Base-by-base conservation (phyloP, 2,888 invertebrate species). In the Tridacna crocea region DNA sequence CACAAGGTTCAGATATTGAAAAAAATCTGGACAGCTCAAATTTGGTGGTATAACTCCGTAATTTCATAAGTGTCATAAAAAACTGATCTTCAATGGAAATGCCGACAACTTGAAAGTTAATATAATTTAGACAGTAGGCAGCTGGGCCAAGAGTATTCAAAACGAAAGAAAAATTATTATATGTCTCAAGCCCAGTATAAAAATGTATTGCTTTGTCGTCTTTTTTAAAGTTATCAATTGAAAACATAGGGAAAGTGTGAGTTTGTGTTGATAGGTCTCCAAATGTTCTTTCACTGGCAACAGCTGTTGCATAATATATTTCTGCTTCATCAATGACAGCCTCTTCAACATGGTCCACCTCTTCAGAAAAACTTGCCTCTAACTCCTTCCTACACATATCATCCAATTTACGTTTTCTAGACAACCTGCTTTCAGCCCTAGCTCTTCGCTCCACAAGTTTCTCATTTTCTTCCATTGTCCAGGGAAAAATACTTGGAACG, bases 1-100 rank as follows among this genome's bases (percentile, higher is more conserved):
- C 82, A 58, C 61, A 68, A 27, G 55, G 24, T 60, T 87, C 85
- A 63, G 82, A 78, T 13, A 87, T 72, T 8, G 58, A 46, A 81
- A 89, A 88, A 17, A 85, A 55, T 12, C 60, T 36, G 19, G 79
- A 72, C 19, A 85, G 47, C 55, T 83, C 87, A 83, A 79, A 85
- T 66, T 83, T 80, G 0, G 83, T 80, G 11, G 60, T 72, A 48
- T 87, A 65, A 13, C 72, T 47, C 60, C 85, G 58, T 19, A 82
- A 26, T 55, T 85, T 83, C 26, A 87, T 79, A 24, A 85, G 48
- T 15, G 78, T 78, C 27, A 82, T 47, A 77, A 85, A 85, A 27
- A 85, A 58, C 58, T 81, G 80, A 72, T 84, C 73, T 65, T 73
- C 70, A 70, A 85, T 70, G 58, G 68, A 63, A 11, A 87, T 17